Conservation (phyloP, 1,140 invertebrate species). For the Bombus waltoni region DNA sequence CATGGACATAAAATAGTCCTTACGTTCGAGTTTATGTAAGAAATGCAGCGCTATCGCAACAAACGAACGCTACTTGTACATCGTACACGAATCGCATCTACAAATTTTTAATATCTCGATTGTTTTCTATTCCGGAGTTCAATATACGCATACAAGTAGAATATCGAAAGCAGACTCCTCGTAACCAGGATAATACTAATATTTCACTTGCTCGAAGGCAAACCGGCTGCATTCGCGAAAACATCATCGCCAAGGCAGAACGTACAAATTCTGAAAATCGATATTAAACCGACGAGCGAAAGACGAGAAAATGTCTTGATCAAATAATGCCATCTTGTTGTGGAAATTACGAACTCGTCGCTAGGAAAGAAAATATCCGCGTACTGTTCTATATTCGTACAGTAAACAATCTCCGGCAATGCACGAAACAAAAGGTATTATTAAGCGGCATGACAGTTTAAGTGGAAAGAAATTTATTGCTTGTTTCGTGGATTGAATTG, state of each 20-base stretch:
- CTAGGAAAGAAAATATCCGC: not conserved
- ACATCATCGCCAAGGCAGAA: not conserved
- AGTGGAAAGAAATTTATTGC: slow-evolving; percentile 26
- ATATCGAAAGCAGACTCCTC: slow-evolving; percentile 15
- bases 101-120: not conserved
- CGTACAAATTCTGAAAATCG: slow-evolving; percentile 32
- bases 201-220: slow-evolving; percentile 35
- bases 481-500: not conserved
- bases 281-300: slow-evolving; percentile 21
- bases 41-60: not conserved
- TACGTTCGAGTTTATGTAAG: slow-evolving; percentile 22
- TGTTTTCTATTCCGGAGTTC: not conserved
- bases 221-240: slow-evolving; percentile 40
- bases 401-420: not conserved
- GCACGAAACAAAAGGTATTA: not conserved
- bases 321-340: not conserved
- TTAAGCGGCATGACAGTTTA: not conserved
- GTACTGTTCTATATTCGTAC: not conserved
- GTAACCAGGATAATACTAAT: slow-evolving; percentile 27
- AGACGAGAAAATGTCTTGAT: not conserved
- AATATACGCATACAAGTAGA: not conserved
- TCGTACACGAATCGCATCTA: not conserved
- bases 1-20: not conserved
- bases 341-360: not conserved
- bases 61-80: not conserved